Percentiles rank a stretch among this genome's conserved stretches.
Evolutionary conservation across 2,888 invertebrate genomes (phyloP).

Genomic region (Leptodirus hochenwartii): DNA sequence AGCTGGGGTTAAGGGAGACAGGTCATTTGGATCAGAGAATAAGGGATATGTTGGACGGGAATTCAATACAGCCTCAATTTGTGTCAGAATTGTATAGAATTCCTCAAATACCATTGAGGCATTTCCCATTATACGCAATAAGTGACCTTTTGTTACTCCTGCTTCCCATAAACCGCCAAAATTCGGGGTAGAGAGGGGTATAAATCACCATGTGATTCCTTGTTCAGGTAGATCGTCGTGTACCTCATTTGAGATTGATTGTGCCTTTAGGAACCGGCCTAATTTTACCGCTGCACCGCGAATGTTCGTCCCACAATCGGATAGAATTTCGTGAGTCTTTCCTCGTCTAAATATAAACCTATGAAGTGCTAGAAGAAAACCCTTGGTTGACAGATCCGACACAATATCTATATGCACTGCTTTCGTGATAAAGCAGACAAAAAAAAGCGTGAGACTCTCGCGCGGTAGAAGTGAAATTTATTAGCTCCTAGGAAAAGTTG

Average conservation of each 20-base stretch:
- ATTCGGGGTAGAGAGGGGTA: constrained; percentile 6
- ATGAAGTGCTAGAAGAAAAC: constrained; percentile 7
- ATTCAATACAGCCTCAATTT: constrained; percentile 8
- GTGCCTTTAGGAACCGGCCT: not conserved
- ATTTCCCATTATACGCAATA: constrained; percentile 8
- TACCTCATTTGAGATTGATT: not conserved
- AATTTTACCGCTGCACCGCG: constrained; percentile 11
- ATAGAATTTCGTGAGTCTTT: constrained; percentile 5
- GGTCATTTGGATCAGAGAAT: constrained; percentile 8
- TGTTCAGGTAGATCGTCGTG: not conserved
- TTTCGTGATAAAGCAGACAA: constrained; percentile 5
- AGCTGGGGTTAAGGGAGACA: constrained; percentile 6
- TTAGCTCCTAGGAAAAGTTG: too few relatives aligned
- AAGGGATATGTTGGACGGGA: constrained; percentile 8
- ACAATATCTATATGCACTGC: constrained; percentile 8
- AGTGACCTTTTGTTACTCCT: constrained; percentile 7
- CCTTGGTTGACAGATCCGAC: constrained; percentile 4
- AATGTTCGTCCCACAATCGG: constrained; percentile 13
- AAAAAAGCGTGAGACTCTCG: too few relatives aligned
- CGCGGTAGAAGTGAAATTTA: too few relatives aligned
- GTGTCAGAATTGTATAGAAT: constrained; percentile 5
- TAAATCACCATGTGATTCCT: constrained; percentile 1
- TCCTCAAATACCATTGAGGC: constrained; percentile 7
- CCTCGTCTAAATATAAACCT: constrained; percentile 8
- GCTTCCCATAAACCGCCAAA: constrained; percentile 11